These are phyloP conservation scores for Atta cephalotes DNA, from an alignment of 1,140 invertebrate species.

Conservation along the genomic window DNA sequence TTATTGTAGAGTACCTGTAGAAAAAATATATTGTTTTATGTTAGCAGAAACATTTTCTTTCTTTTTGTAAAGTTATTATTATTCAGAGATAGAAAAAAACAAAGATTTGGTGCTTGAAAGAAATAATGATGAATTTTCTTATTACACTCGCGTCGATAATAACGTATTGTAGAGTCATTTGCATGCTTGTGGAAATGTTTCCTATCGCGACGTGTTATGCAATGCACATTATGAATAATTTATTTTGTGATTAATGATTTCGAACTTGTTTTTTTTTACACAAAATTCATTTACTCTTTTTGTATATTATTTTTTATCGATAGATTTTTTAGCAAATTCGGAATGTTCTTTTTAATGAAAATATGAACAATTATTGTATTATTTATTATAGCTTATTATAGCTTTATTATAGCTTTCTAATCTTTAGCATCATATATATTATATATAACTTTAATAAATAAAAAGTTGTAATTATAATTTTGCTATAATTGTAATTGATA, in stretches of 20 bases:
- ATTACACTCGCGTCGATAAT: conserved; percentile 18
- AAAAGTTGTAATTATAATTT: no score
- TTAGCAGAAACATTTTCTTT: neutral
- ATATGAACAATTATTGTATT: neutral
- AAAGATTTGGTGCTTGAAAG: neutral
- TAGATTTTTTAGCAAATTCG: neutral
- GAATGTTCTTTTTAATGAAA: neutral
- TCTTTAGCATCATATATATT: neutral
- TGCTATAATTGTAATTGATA: no score
- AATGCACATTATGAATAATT: conserved; percentile 23
- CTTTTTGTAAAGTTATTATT: neutral
- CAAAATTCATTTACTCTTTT: neutral
- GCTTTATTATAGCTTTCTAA: neutral
- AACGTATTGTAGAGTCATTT: conserved; percentile 23
- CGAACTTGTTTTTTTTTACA: neutral
- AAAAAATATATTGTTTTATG: neutral
- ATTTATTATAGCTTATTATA: neutral
- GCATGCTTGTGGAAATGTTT: conserved; percentile 35
- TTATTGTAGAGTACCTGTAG: no score
- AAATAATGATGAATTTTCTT: conserved; percentile 36
- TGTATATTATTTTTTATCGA: neutral
- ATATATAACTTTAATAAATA: neutral
- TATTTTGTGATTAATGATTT: conserved; percentile 19
- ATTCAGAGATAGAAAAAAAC: neutral
- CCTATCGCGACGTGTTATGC: conserved; percentile 7